Percentiles rank a stretch among this genome's conserved stretches.
Evolutionary conservation across 1,140 invertebrate genomes (phyloP).

Genomic region (Drosophila willistoni): DNA sequence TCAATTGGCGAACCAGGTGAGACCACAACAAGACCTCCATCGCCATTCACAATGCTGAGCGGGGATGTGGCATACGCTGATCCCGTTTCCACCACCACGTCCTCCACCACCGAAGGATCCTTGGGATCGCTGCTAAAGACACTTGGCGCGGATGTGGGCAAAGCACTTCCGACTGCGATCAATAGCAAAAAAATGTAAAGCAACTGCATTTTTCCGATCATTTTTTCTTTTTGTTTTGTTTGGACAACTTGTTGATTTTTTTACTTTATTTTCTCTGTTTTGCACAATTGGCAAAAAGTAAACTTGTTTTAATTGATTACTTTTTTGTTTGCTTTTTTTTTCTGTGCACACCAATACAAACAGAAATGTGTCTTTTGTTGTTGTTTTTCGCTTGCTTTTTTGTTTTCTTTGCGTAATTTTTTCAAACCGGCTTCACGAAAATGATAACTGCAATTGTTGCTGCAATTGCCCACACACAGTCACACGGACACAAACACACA

Average conservation of each 20-base stretch:
- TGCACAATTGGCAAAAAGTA: conserved; percentile 63
- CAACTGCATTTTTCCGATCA: conserved; percentile 52
- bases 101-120: conserved; percentile 24
- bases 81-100: conserved; percentile 3
- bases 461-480: conserved; percentile 61
- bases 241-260: neutral
- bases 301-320: conserved; percentile 74
- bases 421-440: conserved; percentile 74
- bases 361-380: conserved; percentile 51
- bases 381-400: conserved; percentile 11
- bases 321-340: conserved; percentile 56
- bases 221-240: conserved; percentile 5
- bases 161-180: conserved; percentile 67
- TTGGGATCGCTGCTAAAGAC: conserved; percentile 51
- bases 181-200: conserved; percentile 51
- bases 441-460: conserved; percentile 77
- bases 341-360: conserved; percentile 46
- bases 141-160: conserved; percentile 56
- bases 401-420: conserved; percentile 71
- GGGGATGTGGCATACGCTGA: conserved; percentile 6
- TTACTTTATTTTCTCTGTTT: conserved; percentile 21
- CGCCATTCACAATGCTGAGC: conserved; percentile 18
- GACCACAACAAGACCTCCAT: conserved; percentile 22
- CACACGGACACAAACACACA: conserved; percentile 28
- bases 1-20: conserved; percentile 37